Evolutionary conservation across 2,888 invertebrate genomes (phyloP), one percentile per base, ranked within the genome.

Genomic region (Epirrita christyi): DNA sequence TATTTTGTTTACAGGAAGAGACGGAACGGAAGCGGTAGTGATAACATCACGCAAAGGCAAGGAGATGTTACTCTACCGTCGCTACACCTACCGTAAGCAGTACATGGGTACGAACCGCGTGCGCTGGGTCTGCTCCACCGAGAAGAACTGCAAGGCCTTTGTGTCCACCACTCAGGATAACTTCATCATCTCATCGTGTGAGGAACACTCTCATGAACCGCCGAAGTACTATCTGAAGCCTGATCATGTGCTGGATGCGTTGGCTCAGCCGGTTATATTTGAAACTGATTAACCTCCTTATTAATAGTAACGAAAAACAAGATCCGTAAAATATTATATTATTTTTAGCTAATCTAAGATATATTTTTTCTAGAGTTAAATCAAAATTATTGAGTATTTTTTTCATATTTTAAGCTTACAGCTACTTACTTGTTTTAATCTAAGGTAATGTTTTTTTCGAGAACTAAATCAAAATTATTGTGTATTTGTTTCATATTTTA

Each of bases 41-140:
- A 83, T 91, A 51, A 90, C 84, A 21, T 91, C 91, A 4, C 78
- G 91, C 0, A 90, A 90, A 73, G 90, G 90, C 10, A 90, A 83
- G 62, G 85, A 89, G 58, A 87, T 92, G 76, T 75, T 92, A 0
- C 75, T 91, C 3, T 88, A 84, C 66, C 80, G 83, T 1, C 76
- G 81, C 45, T 89, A 77, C 55, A 92, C 92, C 0, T 92, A 92
- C 55, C 78, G 90, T 1, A 86, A 82, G 59, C 88, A 90, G 44
- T 89, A 91, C 64, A 64, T 66, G 3, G 85, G 79, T 40, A 63
- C 62, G 0, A 68, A 71, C 5, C 78, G 76, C 29, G 64, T 76
- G 5, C 82, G 91, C 15, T 92, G 91, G 91, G 82, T 86, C 0
- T 92, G 92, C 53, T 90, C 92, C 9, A 91, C 85, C 0, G 57